Evolutionary conservation across 1,140 invertebrate genomes (phyloP).

Genomic region (Phymastichus coffea): DNA sequence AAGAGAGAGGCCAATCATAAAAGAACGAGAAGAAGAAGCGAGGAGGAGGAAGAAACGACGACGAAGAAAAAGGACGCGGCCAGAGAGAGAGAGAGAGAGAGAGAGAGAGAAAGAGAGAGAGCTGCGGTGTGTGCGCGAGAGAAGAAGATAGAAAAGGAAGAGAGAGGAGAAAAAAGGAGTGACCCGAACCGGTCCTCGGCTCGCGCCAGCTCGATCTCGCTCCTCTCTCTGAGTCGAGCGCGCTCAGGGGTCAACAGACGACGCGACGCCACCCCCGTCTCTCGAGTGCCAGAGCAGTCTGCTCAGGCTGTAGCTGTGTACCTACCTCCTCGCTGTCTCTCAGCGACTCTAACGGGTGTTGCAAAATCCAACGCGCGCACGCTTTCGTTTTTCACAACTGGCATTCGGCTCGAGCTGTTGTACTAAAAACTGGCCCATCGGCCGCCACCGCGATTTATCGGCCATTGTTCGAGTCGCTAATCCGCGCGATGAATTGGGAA

Average conservation of each 20-base stretch:
- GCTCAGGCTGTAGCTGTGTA: no score
- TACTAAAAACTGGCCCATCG: no score
- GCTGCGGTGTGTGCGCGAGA: background rate
- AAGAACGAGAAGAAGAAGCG: constrained; percentile 31
- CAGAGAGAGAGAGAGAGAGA: constrained; percentile 29
- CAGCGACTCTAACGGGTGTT: constrained; percentile 45
- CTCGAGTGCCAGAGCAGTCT: no score
- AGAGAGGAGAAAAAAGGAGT: constrained; percentile 36
- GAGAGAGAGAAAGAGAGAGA: constrained; percentile 14
- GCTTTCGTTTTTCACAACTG: no score
- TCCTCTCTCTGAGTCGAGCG: background rate
- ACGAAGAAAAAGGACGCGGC: no score
- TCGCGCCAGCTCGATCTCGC: background rate
- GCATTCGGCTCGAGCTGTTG: no score
- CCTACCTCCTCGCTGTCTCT: constrained; percentile 25
- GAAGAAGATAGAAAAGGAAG: constrained; percentile 15
- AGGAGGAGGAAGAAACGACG: constrained; percentile 27
- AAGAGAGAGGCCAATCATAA: constrained; percentile 15
- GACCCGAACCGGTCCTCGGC: constrained; percentile 50
- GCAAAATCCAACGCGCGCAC: constrained; percentile 21
- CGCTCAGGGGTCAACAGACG: constrained; percentile 48
- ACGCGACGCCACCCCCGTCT: constrained; percentile 48
- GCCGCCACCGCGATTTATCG: no score
- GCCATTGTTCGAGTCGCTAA: no score
- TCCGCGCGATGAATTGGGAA: no score